Conservation (phyloP, 2,888 invertebrate genomes). For the Andrena hattorfiana region DNA sequence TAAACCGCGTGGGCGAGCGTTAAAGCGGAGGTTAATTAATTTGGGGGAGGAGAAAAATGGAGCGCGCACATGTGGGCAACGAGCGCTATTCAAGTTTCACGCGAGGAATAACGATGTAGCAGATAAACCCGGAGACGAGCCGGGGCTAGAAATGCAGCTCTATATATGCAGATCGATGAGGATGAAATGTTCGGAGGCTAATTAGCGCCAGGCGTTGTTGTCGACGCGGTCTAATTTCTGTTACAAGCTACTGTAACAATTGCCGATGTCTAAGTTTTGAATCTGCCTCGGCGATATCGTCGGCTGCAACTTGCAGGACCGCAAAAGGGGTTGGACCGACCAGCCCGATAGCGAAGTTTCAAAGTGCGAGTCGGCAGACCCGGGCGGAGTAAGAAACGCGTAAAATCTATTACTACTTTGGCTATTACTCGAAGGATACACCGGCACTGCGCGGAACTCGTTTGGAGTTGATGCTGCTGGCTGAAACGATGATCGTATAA, state of each 20-base stretch:
- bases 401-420: constrained; percentile 27
- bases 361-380: neutral
- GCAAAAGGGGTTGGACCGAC: neutral
- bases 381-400: constrained; percentile 31
- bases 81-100: neutral
- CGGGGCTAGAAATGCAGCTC: neutral
- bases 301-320: too few species aligned
- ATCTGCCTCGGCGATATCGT: neutral
- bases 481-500: constrained; percentile 25
- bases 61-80: neutral
- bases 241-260: neutral
- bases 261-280: neutral
- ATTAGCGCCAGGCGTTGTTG: constrained; percentile 11
- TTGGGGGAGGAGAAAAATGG: constrained; percentile 5
- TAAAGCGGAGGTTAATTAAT: constrained; percentile 40
- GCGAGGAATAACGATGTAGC: neutral
- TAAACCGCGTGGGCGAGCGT: constrained; percentile 9
- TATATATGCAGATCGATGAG: neutral
- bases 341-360: neutral
- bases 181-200: neutral
- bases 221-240: constrained; percentile 9
- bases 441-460: constrained; percentile 14
- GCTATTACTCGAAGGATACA: neutral
- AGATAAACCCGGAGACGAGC: neutral
- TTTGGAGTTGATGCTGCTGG: constrained; percentile 32